These are phyloP conservation scores for Eucriotettix oculatus DNA, from an alignment of 2,888 invertebrate species.

Conservation along the genomic window DNA sequence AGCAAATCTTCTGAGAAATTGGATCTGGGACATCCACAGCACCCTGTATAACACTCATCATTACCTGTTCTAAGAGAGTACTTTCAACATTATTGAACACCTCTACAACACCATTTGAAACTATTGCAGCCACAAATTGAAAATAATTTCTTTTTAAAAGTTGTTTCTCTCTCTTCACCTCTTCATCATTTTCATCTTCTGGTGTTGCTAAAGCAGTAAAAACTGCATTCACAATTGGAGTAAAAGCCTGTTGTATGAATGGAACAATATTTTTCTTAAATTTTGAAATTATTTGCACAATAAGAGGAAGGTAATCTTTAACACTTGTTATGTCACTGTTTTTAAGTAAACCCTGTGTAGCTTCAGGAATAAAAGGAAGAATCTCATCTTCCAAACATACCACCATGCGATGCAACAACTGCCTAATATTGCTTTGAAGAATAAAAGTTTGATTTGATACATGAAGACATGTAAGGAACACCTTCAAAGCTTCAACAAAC, in stretches of 20 bases:
- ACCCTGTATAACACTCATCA: conserved; percentile 31
- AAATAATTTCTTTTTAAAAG: conserved; percentile 31
- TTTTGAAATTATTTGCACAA: conserved; percentile 37
- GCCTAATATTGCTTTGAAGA: conserved; percentile 30
- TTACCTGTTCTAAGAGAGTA: conserved; percentile 22
- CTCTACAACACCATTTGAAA: conserved; percentile 29
- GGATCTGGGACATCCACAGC: conserved; percentile 32
- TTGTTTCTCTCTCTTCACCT: conserved; percentile 27
- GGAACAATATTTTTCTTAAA: conserved; percentile 26
- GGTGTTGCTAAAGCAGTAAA: conserved; percentile 23
- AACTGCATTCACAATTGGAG: conserved; percentile 30
- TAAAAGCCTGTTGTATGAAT: conserved; percentile 30
- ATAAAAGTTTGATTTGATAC: conserved; percentile 15
- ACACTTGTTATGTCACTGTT: conserved; percentile 19
- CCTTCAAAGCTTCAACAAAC: conserved; percentile 29
- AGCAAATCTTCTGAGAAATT: conserved; percentile 32
- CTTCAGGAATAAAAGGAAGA: conserved; percentile 31
- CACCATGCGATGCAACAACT: conserved; percentile 37
- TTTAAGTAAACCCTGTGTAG: conserved; percentile 30
- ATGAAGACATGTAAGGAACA: conserved; percentile 31
- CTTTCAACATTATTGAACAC: conserved; percentile 22
- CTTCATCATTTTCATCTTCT: conserved; percentile 28
- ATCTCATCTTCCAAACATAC: conserved; percentile 37
- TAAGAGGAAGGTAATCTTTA: conserved; percentile 34
- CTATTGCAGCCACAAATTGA: conserved; percentile 28